These are phyloP conservation scores for Ephestia elutella DNA, from an alignment of 1,140 invertebrate species.

Conservation along the genomic window DNA sequence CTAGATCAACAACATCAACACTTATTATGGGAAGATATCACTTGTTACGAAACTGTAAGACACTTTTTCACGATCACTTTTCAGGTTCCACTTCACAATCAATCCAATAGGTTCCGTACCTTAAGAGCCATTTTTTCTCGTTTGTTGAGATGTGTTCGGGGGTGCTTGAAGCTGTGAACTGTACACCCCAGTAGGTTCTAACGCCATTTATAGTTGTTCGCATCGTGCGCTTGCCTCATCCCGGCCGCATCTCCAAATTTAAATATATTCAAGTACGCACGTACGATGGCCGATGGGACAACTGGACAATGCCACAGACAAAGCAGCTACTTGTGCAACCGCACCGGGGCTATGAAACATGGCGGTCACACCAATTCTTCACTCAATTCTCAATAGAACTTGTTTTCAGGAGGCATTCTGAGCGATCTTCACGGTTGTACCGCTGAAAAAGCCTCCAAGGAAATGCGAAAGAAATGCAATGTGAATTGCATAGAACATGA, in stretches of 20 bases:
- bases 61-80: constrained; percentile 49
- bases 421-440: constrained; percentile 30
- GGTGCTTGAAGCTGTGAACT: constrained; percentile 58
- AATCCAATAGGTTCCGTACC: constrained; percentile 51
- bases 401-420: constrained; percentile 42
- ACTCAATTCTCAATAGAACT: constrained; percentile 38
- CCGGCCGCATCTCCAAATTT: constrained; percentile 70
- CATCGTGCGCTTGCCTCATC: constrained; percentile 53
- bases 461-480: constrained; percentile 11
- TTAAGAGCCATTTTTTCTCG: constrained; percentile 62
- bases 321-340: constrained; percentile 64
- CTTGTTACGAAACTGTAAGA: constrained; percentile 1
- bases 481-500: neutral
- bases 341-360: constrained; percentile 46
- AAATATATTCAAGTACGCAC: constrained; percentile 74
- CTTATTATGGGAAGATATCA: no score
- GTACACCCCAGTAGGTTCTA: constrained; percentile 52
- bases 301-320: constrained; percentile 67
- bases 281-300: constrained; percentile 55
- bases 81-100: constrained; percentile 41
- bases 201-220: constrained; percentile 61
- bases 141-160: constrained; percentile 50
- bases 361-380: constrained; percentile 56
- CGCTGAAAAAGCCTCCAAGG: constrained; percentile 16
- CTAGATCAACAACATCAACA: no score